Base-by-base conservation (phyloP, 2,888 invertebrate species). In the Ferrisia virgata region DNA sequence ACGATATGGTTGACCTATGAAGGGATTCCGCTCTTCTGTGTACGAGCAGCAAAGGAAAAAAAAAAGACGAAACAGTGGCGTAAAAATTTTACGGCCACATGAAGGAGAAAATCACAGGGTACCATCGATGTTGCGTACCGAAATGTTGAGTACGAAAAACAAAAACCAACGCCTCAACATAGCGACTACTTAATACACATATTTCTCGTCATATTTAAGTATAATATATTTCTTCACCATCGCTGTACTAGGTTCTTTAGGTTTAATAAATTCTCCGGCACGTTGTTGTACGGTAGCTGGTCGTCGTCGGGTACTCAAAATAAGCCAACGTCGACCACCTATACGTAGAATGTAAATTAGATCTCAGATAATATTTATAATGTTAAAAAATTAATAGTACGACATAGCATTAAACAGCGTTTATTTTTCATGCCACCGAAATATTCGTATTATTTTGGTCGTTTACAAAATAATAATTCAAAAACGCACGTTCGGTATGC, bases 301-400 rank as follows among this genome's bases (percentile, higher is more conserved):
- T 64, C 64, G 28, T 64, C 64, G 64, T 64, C 64, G 28, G 28
- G 15, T 64, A 64, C 28, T 28, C 15, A 64, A 22, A 36, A 76
- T 36, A 76, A 18, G 13, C 18, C 18, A 76, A 36, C 36, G 36
- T 36, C 36, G 72, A 76, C 72, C 72, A 76, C 72, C 72, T 76
- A 76, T 76, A 76, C 31, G 72, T 22, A 36, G 72, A 76, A 76
- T 76, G 72, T 76, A 36, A 76, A 76, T 36, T 36, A 76, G 36
- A 76, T 76, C 18, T 22, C n/a, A 64, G 64, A 76, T 33, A 76
- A 76, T 76, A 76, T 76, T 76, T 76, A 76, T 76, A 76, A 76
- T 76, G 72, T 76, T 76, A 76, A 76, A 76, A n/a, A 76, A 76
- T 76, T 76, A 76, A 76, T 76, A 76, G 72, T 22, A 36, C 72